Evolutionary conservation across 2,113 vertebrate genomes (phyloP).

Genomic region (Gorsachius goisagi): DNA sequence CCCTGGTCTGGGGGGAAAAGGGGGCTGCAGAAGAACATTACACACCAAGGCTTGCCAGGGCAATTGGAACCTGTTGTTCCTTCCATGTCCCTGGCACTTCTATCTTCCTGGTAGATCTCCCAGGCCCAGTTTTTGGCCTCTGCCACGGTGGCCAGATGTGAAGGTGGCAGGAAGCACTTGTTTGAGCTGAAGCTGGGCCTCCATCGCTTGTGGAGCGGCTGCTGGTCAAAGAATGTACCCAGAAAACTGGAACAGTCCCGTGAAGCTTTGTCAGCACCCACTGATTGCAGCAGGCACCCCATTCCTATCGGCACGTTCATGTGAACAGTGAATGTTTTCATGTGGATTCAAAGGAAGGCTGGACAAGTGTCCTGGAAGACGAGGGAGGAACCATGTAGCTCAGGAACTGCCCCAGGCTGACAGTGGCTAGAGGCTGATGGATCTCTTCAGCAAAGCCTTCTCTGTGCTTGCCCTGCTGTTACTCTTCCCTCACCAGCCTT

Average conservation of each 20-base stretch:
- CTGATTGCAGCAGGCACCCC: background rate
- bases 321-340: background rate
- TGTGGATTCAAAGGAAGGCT: background rate
- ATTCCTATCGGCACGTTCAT: accelerated
- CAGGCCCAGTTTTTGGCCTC: background rate
- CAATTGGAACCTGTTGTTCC: accelerated
- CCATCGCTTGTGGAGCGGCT: background rate
- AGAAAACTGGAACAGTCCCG: background rate
- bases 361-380: background rate
- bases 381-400: background rate
- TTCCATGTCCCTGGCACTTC: background rate
- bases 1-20: background rate
- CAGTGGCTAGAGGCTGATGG: background rate
- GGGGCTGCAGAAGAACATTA: background rate
- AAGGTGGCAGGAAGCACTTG: background rate
- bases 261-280: background rate
- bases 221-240: background rate
- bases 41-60: background rate
- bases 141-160: background rate
- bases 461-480: background rate
- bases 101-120: background rate
- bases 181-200: background rate
- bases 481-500: background rate
- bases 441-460: background rate
- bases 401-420: background rate